Conservation (phyloP, 2,888 invertebrate species). For the Horisme vitalbata region DNA sequence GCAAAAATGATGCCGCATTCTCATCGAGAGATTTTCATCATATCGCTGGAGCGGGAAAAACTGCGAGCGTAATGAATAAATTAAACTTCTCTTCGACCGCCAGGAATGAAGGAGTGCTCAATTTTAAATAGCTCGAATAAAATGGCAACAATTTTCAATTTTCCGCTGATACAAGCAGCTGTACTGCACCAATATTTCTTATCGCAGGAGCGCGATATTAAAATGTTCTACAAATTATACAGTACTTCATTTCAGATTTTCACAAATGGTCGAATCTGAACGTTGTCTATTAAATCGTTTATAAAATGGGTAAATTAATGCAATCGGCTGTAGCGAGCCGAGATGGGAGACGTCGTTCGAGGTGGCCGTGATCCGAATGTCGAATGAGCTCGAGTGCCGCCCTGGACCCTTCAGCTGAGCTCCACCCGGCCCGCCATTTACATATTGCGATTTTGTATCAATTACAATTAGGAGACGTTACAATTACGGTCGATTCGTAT, state of each 20-base stretch:
- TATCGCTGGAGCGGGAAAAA: constrained; percentile 47
- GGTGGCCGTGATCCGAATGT: constrained; percentile 76
- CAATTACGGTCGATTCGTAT: constrained; percentile 44
- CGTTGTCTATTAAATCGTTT: constrained; percentile 79
- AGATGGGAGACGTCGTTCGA: constrained; percentile 78
- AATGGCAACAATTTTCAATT: constrained; percentile 49
- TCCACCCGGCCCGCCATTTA: constrained; percentile 64
- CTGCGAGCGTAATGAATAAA: constrained; percentile 60
- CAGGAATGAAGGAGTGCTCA: constrained; percentile 49
- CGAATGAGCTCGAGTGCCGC: constrained; percentile 62
- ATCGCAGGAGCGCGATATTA: constrained; percentile 31
- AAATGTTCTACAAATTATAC: constrained; percentile 33
- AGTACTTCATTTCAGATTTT: constrained; percentile 43
- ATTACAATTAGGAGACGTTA: constrained; percentile 65
- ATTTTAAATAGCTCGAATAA: constrained; percentile 49
- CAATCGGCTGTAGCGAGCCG: constrained; percentile 74
- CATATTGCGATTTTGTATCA: constrained; percentile 76
- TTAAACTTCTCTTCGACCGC: constrained; percentile 49
- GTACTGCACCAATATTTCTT: constrained; percentile 36
- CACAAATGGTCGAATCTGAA: constrained; percentile 63
- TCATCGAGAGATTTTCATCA: constrained; percentile 50
- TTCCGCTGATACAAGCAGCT: constrained; percentile 37
- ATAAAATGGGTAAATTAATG: constrained; percentile 81
- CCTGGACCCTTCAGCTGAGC: constrained; percentile 48
- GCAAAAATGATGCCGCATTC: constrained; percentile 61